A percentile compares a stretch with the other conserved stretches of the same genome.
phyloP scores from a whole-genome alignment of 2,797 vertebrate species.

The Enteromius afrohamiltoni region DNA sequence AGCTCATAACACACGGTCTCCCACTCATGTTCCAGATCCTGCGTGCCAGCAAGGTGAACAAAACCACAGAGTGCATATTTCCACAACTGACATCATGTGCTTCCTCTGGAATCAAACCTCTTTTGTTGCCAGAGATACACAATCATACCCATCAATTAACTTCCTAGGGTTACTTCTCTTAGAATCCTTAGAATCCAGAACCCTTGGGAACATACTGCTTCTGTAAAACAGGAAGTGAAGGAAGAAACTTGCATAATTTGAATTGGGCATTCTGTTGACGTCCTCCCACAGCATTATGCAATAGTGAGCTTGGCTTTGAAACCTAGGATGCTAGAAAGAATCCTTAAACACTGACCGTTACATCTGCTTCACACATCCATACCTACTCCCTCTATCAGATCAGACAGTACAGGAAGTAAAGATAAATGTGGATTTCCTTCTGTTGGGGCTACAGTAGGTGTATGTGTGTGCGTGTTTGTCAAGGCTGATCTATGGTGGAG shows the following conservation, averaged over 20 bases:
- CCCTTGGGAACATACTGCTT: conserved; percentile 27
- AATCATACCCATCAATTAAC: not conserved
- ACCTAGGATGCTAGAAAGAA: conserved; percentile 20
- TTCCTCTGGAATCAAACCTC: not conserved
- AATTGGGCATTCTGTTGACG: conserved; percentile 43
- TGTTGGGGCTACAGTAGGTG: conserved; percentile 13
- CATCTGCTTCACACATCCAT: not conserved
- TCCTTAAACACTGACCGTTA: conserved; percentile 2
- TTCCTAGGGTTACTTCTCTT: not conserved
- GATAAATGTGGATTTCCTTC: conserved; percentile 2
- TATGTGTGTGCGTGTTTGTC: conserved; percentile 32
- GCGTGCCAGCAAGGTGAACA: conserved; percentile 91
- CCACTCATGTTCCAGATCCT: conserved; percentile 97
- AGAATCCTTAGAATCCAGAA: not conserved
- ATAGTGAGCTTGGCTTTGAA: conserved; percentile 48
- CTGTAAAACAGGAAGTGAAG: conserved; percentile 49
- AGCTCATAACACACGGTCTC: conserved; percentile 91
- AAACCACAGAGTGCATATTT: not conserved
- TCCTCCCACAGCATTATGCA: conserved; percentile 28
- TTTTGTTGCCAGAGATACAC: not conserved
- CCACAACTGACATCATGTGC: conserved; percentile 6
- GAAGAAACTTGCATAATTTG: conserved; percentile 17
- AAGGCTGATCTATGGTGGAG: conserved; percentile 46
- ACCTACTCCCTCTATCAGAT: not conserved
- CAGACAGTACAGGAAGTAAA: conserved; percentile 8